Percentiles rank a stretch among this genome's conserved stretches.
Evolutionary conservation across 1,140 invertebrate species (phyloP).

Genomic region (Triops longicaudatus): DNA sequence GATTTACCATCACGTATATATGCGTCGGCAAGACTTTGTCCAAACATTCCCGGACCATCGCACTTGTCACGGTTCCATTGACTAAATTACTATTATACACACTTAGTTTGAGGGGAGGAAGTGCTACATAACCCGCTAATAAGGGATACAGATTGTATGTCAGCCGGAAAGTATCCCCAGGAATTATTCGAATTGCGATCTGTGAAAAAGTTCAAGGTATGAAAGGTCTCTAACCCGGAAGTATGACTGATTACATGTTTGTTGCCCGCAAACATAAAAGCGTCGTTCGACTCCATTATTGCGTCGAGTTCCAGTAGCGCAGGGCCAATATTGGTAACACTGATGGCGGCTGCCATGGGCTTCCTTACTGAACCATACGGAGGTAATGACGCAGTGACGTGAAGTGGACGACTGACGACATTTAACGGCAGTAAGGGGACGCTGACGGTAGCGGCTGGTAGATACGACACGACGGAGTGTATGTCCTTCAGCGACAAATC

Average conservation of each 20-base stretch:
- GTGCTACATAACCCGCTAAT: constrained; percentile 55
- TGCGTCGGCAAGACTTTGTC: constrained; percentile 48
- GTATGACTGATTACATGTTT: constrained; percentile 56
- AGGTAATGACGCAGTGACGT: constrained; percentile 60
- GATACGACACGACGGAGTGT: constrained; percentile 18
- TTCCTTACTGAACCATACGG: constrained; percentile 58
- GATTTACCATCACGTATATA: constrained; percentile 50
- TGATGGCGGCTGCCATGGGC: constrained; percentile 58
- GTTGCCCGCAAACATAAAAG: constrained; percentile 83
- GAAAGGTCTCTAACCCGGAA: not conserved
- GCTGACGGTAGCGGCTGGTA: constrained; percentile 38
- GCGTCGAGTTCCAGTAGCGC: constrained; percentile 62
- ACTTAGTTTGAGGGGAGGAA: constrained; percentile 55
- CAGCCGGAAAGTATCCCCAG: constrained; percentile 49
- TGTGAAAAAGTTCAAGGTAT: constrained; percentile 33
- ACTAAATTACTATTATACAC: constrained; percentile 44
- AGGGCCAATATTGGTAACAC: constrained; percentile 59
- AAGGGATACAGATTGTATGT: constrained; percentile 65
- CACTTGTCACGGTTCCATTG: constrained; percentile 35
- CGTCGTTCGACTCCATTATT: constrained; percentile 68
- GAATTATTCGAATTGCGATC: constrained; percentile 56
- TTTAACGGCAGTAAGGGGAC: constrained; percentile 40
- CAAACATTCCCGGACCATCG: constrained; percentile 43
- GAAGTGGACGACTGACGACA: constrained; percentile 56
- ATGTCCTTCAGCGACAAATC: not conserved